Evolutionary conservation across 2,113 vertebrate species (phyloP), one percentile per base, ranked within the genome.

Genomic region (Silurus meridionalis): DNA sequence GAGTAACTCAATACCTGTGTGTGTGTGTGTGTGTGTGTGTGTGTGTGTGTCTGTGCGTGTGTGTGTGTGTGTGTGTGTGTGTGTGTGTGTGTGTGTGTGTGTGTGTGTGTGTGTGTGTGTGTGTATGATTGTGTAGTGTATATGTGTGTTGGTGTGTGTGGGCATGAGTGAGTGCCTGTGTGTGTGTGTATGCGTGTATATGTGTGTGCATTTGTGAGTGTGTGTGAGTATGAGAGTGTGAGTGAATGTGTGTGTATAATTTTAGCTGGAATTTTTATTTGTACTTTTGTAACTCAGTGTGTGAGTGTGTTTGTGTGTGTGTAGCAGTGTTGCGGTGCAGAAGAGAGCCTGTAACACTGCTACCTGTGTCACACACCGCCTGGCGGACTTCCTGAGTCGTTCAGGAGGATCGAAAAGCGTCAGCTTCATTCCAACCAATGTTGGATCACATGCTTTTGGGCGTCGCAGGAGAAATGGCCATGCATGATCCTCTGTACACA

Each of bases 281-380:
- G 9, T 19, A 72, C 83, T n/a, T 53, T n/a, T 77, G 1, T 11
- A 53, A 55, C 4, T 77, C 15, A 48, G 19, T 46, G 85, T 75
- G 57, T 66, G 64, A 71, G 25, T 28, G 61, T 78, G 21, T 37
- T 6, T 81, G 79, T 75, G 74, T 83, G 84, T 85, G 55, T 93
- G 92, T 95, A 96, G 92, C 96, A 99, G 97, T 0, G 83, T 95
- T 80, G 95, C 95, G 86, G 89, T 95, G 87, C 96, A 98, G 94
- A 99, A 98, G 93, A 95, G 97, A 83, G 95, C 96, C 46, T 99
- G 97, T 92, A 98, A 97, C 92, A 98, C 97, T n/a, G 96, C 97
- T 0, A 99, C 98, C 74, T 99, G 98, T 0, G 97, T 96, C 84
- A 99, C 97, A 86, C 97, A 99, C 61, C 97, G 97, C 75, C 93